Conservation (phyloP, 2,797 vertebrate genomes). For the Orestias chungarensis region DNA sequence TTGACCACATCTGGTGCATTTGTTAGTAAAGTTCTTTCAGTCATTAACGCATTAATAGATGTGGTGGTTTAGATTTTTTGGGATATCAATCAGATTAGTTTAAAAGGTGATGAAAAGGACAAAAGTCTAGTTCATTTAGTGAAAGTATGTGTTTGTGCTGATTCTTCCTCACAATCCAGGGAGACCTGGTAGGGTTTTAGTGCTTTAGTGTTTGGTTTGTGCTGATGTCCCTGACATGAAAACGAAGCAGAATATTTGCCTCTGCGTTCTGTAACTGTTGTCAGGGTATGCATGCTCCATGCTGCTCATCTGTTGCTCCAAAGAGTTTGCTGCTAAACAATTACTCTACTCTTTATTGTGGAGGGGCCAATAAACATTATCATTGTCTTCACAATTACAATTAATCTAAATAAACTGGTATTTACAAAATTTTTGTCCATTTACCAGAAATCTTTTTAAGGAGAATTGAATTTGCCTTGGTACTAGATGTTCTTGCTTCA, state of each 20-base stretch:
- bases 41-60: slow-evolving; percentile 4
- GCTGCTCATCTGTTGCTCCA: slow-evolving; percentile 23
- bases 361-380: too few species aligned
- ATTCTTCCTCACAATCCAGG: slow-evolving; percentile 1
- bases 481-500: not conserved
- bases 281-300: slow-evolving; percentile 51
- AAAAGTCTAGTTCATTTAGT: slow-evolving; percentile 18
- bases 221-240: slow-evolving; percentile 23
- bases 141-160: not conserved
- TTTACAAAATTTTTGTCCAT: not conserved
- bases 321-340: slow-evolving; percentile 52
- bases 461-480: not conserved
- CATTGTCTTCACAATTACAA: too few species aligned
- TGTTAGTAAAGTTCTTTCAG: not conserved
- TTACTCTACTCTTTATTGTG: slow-evolving; percentile 56
- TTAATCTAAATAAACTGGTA: not conserved
- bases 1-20: not conserved
- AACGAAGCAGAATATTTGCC: slow-evolving; percentile 38
- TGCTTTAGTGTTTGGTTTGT: slow-evolving; percentile 10
- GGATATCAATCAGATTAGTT: not conserved
- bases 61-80: not conserved
- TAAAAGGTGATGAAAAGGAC: not conserved
- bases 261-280: slow-evolving; percentile 36
- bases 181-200: slow-evolving; percentile 2
- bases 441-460: not conserved